phyloP scores from a whole-genome alignment of 2,888 invertebrate species.

The Poecilus cupreus region DNA sequence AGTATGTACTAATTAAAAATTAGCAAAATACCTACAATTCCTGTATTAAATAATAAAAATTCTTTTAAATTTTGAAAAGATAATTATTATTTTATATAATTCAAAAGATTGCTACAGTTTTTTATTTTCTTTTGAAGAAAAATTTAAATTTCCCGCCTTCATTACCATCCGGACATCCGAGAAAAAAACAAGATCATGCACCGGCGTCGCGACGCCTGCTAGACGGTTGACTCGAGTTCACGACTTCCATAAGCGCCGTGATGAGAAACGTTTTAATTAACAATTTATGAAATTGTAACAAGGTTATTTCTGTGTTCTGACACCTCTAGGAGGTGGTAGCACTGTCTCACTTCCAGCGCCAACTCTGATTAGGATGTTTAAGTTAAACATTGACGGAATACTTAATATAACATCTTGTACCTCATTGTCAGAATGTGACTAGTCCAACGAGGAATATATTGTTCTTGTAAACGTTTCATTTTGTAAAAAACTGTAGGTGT shows the following conservation, averaged over 20 bases:
- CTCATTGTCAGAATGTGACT: not conserved
- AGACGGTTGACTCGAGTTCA: constrained; percentile 4
- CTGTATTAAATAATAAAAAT: not conserved
- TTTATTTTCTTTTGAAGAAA: no score
- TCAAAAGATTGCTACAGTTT: no score
- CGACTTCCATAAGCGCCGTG: constrained; percentile 13
- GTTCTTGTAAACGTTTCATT: no score
- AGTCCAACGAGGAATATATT: no score
- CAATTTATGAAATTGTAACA: constrained; percentile 43
- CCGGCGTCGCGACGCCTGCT: not conserved
- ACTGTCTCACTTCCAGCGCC: not conserved
- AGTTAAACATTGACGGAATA: not conserved
- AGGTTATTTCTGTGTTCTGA: constrained; percentile 35
- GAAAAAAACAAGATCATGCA: constrained; percentile 31
- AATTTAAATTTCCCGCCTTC: constrained; percentile 15
- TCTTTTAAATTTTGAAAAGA: no score
- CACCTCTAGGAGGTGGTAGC: not conserved
- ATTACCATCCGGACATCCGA: not conserved
- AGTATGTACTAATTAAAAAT: not conserved
- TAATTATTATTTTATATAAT: no score
- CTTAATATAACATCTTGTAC: constrained; percentile 15
- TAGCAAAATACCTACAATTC: no score
- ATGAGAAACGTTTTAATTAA: constrained; percentile 49
- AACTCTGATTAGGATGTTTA: constrained; percentile 34
- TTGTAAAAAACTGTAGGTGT: not conserved